Evolutionary conservation across 2,888 invertebrate species (phyloP), one percentile per base, ranked within the genome.

Genomic region (Phoronis australis): DNA sequence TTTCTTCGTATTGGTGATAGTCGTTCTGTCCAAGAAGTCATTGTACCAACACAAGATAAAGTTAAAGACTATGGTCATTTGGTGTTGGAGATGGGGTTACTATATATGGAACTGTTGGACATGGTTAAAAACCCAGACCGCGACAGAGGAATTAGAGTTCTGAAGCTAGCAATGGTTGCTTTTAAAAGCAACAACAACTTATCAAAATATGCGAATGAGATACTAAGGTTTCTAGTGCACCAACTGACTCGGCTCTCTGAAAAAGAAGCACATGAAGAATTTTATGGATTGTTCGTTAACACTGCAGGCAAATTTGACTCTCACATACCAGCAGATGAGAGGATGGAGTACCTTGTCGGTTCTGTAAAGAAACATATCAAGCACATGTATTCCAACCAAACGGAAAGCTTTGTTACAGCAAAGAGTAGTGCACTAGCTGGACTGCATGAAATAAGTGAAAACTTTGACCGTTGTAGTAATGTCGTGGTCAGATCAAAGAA

Each of bases 121-220:
- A 9, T 46, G 1, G 24, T 42, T 1, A 49, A 54, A 31, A 23
- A 45, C 6, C 55, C 55, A 22, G 51, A 57, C 5, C 31, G 57
- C 38, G 31, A 38, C 4, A 41, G 55, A 18, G 42, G 43, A 27
- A 22, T 57, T 6, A 31, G 50, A n/a, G 37, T 56, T 4, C 37
- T 58, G 22, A 58, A 58, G 37, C 9, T 50, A 6, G 42, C 48
- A 27, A 58, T 58, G 54, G 20, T 58, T 9, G 42, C 42, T 18
- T 51, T 58, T 9, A 56, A 51, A 42, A 48, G 45, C 35, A 25
- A 52, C 18, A 52, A 46, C 18, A 50, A 50, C 38, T 26, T 51
- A 27, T 54, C 54, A 6, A 56, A 56, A 35, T 58, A 58, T 44
- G 54, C 58, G 6, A 47, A 48, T 31, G 56, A 58, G 45, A 54